Evolutionary conservation across 2,113 vertebrate genomes (phyloP).

Genomic region (Struthidea cinerea): DNA sequence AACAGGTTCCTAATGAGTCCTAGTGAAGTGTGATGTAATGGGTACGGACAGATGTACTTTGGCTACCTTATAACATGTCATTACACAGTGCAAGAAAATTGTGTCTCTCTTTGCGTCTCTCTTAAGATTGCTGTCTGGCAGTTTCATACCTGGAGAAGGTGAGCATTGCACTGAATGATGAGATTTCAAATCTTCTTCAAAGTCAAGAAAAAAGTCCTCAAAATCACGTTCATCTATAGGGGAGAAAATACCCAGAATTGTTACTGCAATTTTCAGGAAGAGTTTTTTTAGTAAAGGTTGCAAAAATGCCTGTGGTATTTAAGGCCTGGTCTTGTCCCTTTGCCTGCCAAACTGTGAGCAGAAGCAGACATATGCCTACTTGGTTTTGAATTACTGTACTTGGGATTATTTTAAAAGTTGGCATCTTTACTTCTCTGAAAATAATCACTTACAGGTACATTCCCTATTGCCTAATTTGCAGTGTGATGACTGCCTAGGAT

Average conservation of each 20-base stretch:
- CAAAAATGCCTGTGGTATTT: background rate
- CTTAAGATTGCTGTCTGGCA: background rate
- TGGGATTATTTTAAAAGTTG: background rate
- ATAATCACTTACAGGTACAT: background rate
- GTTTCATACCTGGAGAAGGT: conserved; percentile 84
- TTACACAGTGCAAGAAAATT: background rate
- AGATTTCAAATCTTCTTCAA: conserved; percentile 85
- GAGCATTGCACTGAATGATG: conserved; percentile 86
- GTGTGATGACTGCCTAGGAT: background rate
- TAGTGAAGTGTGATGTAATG: background rate
- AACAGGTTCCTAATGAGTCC: background rate
- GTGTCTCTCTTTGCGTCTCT: background rate
- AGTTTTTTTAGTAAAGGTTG: background rate
- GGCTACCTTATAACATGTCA: background rate
- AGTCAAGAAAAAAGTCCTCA: conserved; percentile 86
- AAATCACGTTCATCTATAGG: conserved; percentile 83
- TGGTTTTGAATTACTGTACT: background rate
- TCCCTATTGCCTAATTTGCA: background rate
- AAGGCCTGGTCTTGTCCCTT: background rate
- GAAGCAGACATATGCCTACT: background rate
- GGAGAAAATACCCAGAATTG: background rate
- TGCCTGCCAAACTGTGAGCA: background rate
- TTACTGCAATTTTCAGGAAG: background rate
- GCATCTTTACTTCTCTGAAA: background rate
- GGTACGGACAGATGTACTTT: background rate